A percentile compares a stretch with the other conserved stretches of the same genome.
phyloP scores from a whole-genome alignment of 2,797 vertebrate species.

The Emys orbicularis region DNA sequence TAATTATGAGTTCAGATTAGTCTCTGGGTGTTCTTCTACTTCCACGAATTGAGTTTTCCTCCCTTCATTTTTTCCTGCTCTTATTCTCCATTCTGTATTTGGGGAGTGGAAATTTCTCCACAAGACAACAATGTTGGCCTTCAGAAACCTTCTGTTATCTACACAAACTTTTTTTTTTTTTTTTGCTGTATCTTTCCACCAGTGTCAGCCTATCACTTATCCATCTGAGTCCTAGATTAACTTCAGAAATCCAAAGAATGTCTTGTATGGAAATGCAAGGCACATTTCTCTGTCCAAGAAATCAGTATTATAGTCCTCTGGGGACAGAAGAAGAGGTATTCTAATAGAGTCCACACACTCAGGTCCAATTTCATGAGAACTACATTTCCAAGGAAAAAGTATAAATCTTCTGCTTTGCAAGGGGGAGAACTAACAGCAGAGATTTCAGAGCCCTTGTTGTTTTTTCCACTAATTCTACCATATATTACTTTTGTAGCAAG shows the following conservation, averaged over 20 bases:
- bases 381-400: slow-evolving; percentile 49
- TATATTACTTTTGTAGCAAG: slow-evolving; percentile 62
- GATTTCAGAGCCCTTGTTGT: slow-evolving; percentile 39
- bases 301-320: slow-evolving; percentile 67
- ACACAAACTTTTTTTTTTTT: slow-evolving; percentile 25
- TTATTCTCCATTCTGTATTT: slow-evolving; percentile 55
- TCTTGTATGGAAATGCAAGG: slow-evolving; percentile 55
- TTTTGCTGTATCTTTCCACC: slow-evolving; percentile 44
- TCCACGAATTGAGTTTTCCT: background rate
- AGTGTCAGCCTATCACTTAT: slow-evolving; percentile 45
- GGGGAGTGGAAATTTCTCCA: slow-evolving; percentile 42
- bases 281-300: slow-evolving; percentile 63
- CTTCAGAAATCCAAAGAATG: slow-evolving; percentile 58
- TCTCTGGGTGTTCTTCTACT: background rate
- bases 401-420: slow-evolving; percentile 57
- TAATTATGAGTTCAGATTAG: background rate
- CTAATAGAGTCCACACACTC: slow-evolving; percentile 53
- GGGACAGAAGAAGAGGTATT: slow-evolving; percentile 57
- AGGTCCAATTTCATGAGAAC: slow-evolving; percentile 57
- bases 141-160: slow-evolving; percentile 65
- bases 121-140: slow-evolving; percentile 39
- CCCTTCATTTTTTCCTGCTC: slow-evolving; percentile 23
- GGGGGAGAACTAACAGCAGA: slow-evolving; percentile 35
- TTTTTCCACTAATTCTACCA: slow-evolving; percentile 16
- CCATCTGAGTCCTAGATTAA: slow-evolving; percentile 64